phyloP scores from a whole-genome alignment of 2,888 invertebrate genomes.

The Tribolium freemani region DNA sequence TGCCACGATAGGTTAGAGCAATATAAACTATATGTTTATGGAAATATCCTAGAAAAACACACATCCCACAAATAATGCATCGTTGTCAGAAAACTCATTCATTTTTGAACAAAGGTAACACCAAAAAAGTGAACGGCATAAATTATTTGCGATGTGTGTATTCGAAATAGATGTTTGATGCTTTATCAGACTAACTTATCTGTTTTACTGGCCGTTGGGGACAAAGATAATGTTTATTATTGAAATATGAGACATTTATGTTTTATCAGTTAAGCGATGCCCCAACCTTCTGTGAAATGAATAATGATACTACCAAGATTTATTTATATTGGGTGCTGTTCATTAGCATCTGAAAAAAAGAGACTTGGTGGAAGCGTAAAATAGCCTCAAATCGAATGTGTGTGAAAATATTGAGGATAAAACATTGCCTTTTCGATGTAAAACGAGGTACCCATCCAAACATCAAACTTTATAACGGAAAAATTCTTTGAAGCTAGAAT shows the following conservation, averaged over 20 bases:
- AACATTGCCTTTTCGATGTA: not conserved
- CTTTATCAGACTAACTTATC: constrained; percentile 37
- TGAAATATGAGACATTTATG: constrained; percentile 44
- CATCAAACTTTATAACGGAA: not conserved
- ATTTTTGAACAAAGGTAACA: constrained; percentile 5
- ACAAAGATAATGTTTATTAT: constrained; percentile 35
- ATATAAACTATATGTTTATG: constrained; percentile 32
- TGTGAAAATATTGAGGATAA: not conserved
- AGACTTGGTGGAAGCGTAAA: not conserved
- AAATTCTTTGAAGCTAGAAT: not conserved
- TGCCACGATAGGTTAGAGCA: not conserved
- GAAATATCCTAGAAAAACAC: constrained; percentile 13
- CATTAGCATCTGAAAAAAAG: too few relatives aligned
- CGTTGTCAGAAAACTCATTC: not conserved
- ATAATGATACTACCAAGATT: constrained; percentile 26
- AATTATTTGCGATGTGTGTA: constrained; percentile 31
- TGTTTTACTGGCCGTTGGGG: constrained; percentile 35
- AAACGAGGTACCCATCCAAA: not conserved
- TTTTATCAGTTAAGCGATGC: constrained; percentile 30
- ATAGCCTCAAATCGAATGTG: not conserved
- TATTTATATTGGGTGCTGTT: not conserved
- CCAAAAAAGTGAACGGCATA: constrained; percentile 1
- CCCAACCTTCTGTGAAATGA: constrained; percentile 23
- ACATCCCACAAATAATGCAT: not conserved
- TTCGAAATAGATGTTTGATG: constrained; percentile 29